These are phyloP conservation scores for Galaxea fascicularis DNA, from an alignment of 92 coral and sea anemone genomes.

Conservation along the genomic window DNA sequence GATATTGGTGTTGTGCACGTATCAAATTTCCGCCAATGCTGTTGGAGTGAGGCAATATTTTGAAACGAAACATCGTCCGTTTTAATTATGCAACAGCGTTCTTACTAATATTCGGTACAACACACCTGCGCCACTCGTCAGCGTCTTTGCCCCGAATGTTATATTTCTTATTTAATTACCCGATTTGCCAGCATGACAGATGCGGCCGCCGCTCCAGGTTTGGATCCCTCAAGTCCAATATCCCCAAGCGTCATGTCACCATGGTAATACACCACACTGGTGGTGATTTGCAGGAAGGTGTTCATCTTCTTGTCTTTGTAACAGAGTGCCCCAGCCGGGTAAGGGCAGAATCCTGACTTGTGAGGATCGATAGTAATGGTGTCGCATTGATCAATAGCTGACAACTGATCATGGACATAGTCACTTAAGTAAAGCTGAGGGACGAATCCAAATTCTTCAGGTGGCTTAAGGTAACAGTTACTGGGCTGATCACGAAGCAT, in stretches of 20 bases:
- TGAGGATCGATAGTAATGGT: constrained; percentile 95
- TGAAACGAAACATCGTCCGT: no score
- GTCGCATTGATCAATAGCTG: constrained; percentile 72
- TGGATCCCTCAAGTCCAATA: constrained; percentile 87
- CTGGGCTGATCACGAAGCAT: constrained; percentile 80
- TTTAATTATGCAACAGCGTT: no score
- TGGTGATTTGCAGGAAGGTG: constrained; percentile 76
- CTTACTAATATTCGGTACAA: neutral
- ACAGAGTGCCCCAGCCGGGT: constrained; percentile 89
- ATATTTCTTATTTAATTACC: constrained; percentile 38
- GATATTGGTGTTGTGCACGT: no score
- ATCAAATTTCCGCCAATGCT: no score
- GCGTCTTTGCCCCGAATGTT: neutral
- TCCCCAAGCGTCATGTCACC: constrained; percentile 77
- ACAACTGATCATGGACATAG: constrained; percentile 65
- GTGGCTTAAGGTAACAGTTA: neutral
- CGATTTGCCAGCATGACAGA: constrained; percentile 88
- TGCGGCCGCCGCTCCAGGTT: constrained; percentile 96
- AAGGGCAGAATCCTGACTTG: constrained; percentile 91
- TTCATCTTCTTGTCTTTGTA: constrained; percentile 87
- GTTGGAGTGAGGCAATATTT: no score
- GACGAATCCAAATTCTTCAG: constrained; percentile 53
- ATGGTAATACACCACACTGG: constrained; percentile 77
- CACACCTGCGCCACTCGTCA: neutral
- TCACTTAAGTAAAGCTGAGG: constrained; percentile 77